phyloP scores from a whole-genome alignment of 2,797 vertebrate genomes.

The Muraenolepis orangiensis region DNA sequence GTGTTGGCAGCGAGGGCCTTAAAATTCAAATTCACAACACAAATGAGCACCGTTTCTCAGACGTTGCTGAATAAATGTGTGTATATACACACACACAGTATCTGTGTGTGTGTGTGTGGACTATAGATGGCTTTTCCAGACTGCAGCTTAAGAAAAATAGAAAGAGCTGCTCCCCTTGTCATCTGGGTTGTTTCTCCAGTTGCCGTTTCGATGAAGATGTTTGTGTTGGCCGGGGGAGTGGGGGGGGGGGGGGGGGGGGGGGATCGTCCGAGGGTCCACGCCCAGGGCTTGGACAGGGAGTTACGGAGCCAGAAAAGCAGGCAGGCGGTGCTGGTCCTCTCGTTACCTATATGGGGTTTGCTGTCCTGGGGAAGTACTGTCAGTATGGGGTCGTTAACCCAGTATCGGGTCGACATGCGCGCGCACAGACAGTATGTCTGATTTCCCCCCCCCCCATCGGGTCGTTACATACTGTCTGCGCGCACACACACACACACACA shows the following conservation, averaged over 20 bases:
- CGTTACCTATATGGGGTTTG: conserved; percentile 35
- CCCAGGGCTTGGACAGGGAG: not conserved
- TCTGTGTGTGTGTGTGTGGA: no score
- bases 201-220: conserved; percentile 45
- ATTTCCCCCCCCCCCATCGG: no score
- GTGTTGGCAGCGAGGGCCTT: not conserved
- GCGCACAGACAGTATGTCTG: no score
- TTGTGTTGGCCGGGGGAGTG: conserved; percentile 58
- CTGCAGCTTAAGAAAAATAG: conserved; percentile 8
- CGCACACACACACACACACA: no score
- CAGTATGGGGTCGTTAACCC: conserved; percentile 41
- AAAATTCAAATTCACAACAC: not conserved
- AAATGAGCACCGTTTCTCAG: not conserved
- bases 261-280: conserved; percentile 23
- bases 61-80: not conserved
- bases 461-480: no score
- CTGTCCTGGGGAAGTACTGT: conserved; percentile 49
- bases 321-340: conserved; percentile 27
- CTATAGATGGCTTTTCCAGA: conserved; percentile 42
- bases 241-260: conserved; percentile 21
- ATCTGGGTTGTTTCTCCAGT: conserved; percentile 48
- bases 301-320: not conserved
- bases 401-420: no score
- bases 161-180: conserved; percentile 18
- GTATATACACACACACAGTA: no score